Percentiles rank a stretch among this genome's conserved stretches.
phyloP scores from a whole-genome alignment of 1,140 invertebrate genomes.

The Lordiphosa mommai region DNA sequence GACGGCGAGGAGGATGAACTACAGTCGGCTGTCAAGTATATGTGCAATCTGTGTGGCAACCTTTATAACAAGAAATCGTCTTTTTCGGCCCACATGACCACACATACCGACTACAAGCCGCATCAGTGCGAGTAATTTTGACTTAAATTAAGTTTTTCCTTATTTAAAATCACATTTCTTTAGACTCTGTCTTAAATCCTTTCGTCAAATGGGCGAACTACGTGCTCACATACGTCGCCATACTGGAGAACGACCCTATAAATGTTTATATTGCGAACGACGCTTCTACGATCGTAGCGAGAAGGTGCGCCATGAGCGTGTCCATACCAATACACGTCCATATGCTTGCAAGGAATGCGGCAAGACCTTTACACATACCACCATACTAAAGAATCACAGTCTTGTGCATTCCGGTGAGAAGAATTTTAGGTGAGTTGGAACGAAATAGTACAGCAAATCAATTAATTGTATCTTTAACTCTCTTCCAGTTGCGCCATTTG shows the following conservation, averaged over 20 bases:
- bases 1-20: background rate
- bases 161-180: background rate
- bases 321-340: conserved; percentile 82
- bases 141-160: too few relatives aligned
- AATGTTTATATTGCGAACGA: conserved; percentile 64
- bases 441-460: too few relatives aligned
- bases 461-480: background rate
- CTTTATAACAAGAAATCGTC: conserved; percentile 49
- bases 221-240: conserved; percentile 67
- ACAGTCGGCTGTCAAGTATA: conserved; percentile 7
- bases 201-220: conserved; percentile 67
- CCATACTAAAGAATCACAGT: conserved; percentile 67
- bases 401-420: conserved; percentile 65
- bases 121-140: conserved; percentile 71
- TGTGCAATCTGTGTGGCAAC: conserved; percentile 64
- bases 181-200: conserved; percentile 64
- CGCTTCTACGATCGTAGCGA: conserved; percentile 73
- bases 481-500: conserved; percentile 57
- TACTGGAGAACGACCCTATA: conserved; percentile 68
- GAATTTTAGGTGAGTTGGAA: conserved; percentile 44
- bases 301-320: conserved; percentile 68
- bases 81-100: conserved; percentile 56
- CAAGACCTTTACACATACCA: conserved; percentile 82
- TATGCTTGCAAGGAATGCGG: conserved; percentile 82
- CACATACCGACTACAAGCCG: conserved; percentile 62